Base-by-base conservation (phyloP, 2,888 invertebrate species). In the Ceramica pisi region DNA sequence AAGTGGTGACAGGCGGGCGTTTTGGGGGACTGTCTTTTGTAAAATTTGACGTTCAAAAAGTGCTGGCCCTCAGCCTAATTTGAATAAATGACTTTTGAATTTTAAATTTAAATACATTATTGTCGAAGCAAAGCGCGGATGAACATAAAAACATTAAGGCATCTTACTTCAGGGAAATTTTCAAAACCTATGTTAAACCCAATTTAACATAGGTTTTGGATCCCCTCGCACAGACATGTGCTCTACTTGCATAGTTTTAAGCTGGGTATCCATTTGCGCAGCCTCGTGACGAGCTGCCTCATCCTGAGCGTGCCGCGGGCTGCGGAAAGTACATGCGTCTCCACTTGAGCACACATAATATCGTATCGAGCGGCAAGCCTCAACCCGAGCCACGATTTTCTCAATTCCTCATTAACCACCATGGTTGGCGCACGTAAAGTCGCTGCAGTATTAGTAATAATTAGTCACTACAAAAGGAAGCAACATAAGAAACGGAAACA, bases 161-260 rank as follows among this genome's bases (percentile, higher is more conserved):
- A 69, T 74, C 67, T 55, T 74, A 74, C 71, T 82, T 83, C 59
- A 48, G 83, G 66, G 48, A 50, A 65, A 77, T 78, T 62, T 82
- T 82, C 50, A 81, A 81, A 56, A 81, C 57, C 26, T 41, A 56
- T 26, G 82, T 73, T 64, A 81, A 56, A 81, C 57, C 26, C 41
- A 56, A 38, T 84, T 73, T 64, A 78, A 79, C 53, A 64, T 83
- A 57, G 80, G 83, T 48, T 84, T 84, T 65, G 82, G 82, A 41
- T 74, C 64, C 60, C 84, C 84, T n/a, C 66, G 80, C 44, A 82
- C 78, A 26, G 81, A 84, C 48, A 71, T 82, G 23, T 82, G 81
- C 56, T 80, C 80, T 19, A 77, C 67, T 48, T 84, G 84, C 67
- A 53, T 76, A 57, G 60, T 68, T 55, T 71, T 84, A 53, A 53